Base-by-base conservation (phyloP, 2,888 invertebrate genomes). In the Dynastes hyllus region DNA sequence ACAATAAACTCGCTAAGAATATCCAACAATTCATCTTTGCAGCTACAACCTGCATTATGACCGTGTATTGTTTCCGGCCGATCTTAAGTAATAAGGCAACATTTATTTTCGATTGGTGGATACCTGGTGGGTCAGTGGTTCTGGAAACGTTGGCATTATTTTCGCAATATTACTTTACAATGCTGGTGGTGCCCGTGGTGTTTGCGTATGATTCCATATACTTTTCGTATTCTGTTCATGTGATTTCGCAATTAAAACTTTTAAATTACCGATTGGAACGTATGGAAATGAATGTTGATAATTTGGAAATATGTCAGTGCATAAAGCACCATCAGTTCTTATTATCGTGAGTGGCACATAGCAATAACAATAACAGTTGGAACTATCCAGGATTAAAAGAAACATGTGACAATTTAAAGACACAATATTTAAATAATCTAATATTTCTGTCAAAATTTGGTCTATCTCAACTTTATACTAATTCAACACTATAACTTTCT, bases 131-230 rank as follows among this genome's bases (percentile, higher is more conserved):
- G 16, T 78, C 73, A 2, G 45, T 78, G 32, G 11, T 73, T 16
- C 16, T 71, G 6, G 73, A 78, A 66, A 65, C 71, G 2, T 51
- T 73, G 13, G 73, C 65, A 4, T 65, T 78, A 11, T 65, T 65
- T 37, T 73, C 53, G 6, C 71, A 71, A 22, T 78, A 73, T 22
- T 71, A 78, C 40, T 65, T 73, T 5, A 61, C 70, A 32, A 29
- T 71, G 6, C 2, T 73, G n/a, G 50, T 45, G 1, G 51, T 65
- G 2, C 65, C 65, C 11, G 58, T 58, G 11, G 32, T 73, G 6
- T 65, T 66, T 27, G 78, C 65, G 0, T 78, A 73, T n/a, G 78
- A 78, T 55, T 73, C 65, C 11, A 13, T 71, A 8, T 78, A 78
- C n/a, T 13, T 78, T 11, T 78, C 78, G 8, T 71, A 65, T 53